Evolutionary conservation across 2,797 vertebrate species (phyloP).

Genomic region (Perodicticus potto): DNA sequence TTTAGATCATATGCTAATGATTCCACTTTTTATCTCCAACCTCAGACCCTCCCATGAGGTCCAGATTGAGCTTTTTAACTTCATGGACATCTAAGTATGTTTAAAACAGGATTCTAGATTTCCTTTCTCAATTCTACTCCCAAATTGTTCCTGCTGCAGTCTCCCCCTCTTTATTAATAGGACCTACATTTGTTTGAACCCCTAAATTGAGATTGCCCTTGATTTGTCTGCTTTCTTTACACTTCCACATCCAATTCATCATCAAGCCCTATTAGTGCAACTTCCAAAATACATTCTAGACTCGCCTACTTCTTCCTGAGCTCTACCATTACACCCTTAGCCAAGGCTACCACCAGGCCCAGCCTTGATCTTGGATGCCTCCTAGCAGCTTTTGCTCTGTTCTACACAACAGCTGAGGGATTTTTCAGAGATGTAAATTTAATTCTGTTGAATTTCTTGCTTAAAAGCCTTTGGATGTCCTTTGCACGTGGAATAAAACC

Average conservation of each 20-base stretch:
- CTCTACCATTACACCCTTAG: background rate
- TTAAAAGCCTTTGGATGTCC: background rate
- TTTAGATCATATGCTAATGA: background rate
- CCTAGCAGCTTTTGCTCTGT: background rate
- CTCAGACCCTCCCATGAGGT: background rate
- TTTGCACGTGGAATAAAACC: constrained; percentile 49
- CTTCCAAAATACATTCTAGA: background rate
- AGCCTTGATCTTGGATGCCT: no score
- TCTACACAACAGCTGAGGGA: background rate
- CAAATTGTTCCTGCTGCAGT: background rate
- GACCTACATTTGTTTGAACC: background rate
- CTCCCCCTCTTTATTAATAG: background rate
- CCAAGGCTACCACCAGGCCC: background rate
- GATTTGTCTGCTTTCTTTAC: background rate
- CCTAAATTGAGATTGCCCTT: background rate
- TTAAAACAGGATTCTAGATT: background rate
- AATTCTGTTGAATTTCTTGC: background rate
- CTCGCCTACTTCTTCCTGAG: background rate
- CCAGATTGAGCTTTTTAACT: background rate
- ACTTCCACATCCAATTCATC: background rate
- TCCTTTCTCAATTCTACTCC: background rate
- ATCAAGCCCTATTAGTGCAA: background rate
- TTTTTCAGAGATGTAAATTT: background rate
- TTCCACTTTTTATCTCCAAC: background rate
- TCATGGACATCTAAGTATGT: background rate